phyloP scores from a whole-genome alignment of 1,140 invertebrate genomes.

The Daktulosphaira vitifoliae region DNA sequence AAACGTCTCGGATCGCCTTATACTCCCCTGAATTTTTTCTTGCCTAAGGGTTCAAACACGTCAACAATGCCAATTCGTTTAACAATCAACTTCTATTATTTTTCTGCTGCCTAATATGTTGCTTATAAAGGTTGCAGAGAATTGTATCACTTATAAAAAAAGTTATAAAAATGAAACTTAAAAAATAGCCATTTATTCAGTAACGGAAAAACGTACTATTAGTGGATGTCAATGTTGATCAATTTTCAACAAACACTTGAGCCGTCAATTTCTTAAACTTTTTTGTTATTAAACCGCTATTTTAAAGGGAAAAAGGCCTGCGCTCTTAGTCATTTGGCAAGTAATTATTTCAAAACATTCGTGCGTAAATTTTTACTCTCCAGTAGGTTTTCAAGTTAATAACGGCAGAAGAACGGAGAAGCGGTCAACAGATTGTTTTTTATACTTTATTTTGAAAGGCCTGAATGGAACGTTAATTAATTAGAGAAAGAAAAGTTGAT shows the following conservation, averaged over 20 bases:
- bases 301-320: not conserved
- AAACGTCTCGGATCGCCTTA: constrained; percentile 18
- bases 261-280: constrained; percentile 2
- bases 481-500: constrained; percentile 10
- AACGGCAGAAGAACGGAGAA: not conserved
- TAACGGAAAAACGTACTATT: not conserved
- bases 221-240: constrained; percentile 1
- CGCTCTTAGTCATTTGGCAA: not conserved
- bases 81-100: constrained; percentile 23
- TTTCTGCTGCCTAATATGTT: constrained; percentile 1
- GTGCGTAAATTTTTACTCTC: constrained; percentile 28
- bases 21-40: not conserved
- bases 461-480: constrained; percentile 30
- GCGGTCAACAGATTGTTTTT: constrained; percentile 27
- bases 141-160: constrained; percentile 22
- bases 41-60: constrained; percentile 4
- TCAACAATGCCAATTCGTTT: constrained; percentile 29
- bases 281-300: constrained; percentile 1
- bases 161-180: constrained; percentile 5
- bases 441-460: constrained; percentile 24
- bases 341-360: constrained; percentile 32
- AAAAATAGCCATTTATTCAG: constrained; percentile 24
- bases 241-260: not conserved
- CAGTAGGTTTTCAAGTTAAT: constrained; percentile 24
- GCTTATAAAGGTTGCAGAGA: not conserved